These are phyloP conservation scores for Babyrousa celebensis DNA, from an alignment of 2,797 vertebrate species.

Conservation along the genomic window DNA sequence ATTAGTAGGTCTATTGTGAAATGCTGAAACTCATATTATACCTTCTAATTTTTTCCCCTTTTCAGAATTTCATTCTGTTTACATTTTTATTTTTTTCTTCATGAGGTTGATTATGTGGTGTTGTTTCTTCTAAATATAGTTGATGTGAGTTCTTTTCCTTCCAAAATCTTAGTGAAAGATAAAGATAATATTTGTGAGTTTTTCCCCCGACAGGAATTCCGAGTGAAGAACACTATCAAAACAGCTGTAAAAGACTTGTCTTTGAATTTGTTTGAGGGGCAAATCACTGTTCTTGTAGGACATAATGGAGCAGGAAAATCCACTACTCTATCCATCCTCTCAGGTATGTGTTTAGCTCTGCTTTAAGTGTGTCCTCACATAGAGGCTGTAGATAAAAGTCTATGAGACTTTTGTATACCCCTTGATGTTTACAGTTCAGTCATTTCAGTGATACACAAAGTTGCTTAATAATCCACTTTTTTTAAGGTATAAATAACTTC, in stretches of 20 bases:
- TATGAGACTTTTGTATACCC: background rate
- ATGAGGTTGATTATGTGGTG: background rate
- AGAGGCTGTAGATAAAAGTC: background rate
- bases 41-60: background rate
- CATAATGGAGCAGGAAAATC: constrained; percentile 99
- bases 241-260: constrained; percentile 95
- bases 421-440: background rate
- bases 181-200: background rate
- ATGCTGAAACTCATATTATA: background rate
- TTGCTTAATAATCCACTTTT: background rate
- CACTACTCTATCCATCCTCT: constrained; percentile 97
- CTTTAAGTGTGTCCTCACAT: background rate
- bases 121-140: background rate
- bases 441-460: background rate
- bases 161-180: background rate
- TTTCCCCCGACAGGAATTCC: constrained; percentile 92
- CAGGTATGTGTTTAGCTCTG: constrained; percentile 91
- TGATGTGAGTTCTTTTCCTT: background rate
- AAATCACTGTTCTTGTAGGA: constrained; percentile 97
- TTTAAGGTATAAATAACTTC: constrained; percentile 17
- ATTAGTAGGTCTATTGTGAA: constrained; percentile 11
- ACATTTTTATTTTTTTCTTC: background rate
- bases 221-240: constrained; percentile 92
- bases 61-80: background rate
- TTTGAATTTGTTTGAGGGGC: constrained; percentile 97